Base-by-base conservation (phyloP, 2,888 invertebrate species). In the Andricus quercusramuli region DNA sequence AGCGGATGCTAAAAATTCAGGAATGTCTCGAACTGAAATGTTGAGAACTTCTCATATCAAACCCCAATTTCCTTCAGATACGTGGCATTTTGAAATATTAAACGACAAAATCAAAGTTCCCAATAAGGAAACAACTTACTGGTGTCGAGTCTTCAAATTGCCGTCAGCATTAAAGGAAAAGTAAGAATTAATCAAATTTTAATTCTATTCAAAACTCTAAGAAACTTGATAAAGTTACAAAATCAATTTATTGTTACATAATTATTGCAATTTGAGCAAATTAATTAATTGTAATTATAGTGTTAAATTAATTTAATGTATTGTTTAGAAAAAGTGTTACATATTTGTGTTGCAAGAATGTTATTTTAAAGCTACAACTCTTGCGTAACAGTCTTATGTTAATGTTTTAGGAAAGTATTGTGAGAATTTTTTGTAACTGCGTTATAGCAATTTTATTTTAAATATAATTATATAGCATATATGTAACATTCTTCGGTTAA, bases 61-160 rank as follows among this genome's bases (percentile, higher is more conserved):
- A 11, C 90, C 94, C 1, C 92, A 93, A 9, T 87, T 92, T 20
- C 93, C 94, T n/a, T 87, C 90, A 0, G 91, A 94, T 37, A 93
- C 95, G 0, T 94, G 94, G 90, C 93, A 94, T 80, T 92, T 96
- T 44, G 94, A 95, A 80, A 93, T 97, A 37, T 93, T 94, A 0
- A 94, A 95, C 29, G 93, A 95, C 78, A 93, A 95, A 70, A 95
- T 97, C 1, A 93, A 95, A 82, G 96, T 99, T 5, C 99, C 99
- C 0, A 94, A 94, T 3, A 94, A 93, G 17, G 99, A 99, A 88
- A 99, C 99, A 0, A 99, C 99, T 0, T 99, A 99, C 91, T 99
- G 99, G 99, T 99, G 99, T 91, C 96, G 96, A 82, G 95, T 98
- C 8, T 95, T 96, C 77, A 96, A 96, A 89, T 92, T 99, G 20